Conservation (phyloP, 1,140 invertebrate genomes). For the Macrobrachium rosenbergii region DNA sequence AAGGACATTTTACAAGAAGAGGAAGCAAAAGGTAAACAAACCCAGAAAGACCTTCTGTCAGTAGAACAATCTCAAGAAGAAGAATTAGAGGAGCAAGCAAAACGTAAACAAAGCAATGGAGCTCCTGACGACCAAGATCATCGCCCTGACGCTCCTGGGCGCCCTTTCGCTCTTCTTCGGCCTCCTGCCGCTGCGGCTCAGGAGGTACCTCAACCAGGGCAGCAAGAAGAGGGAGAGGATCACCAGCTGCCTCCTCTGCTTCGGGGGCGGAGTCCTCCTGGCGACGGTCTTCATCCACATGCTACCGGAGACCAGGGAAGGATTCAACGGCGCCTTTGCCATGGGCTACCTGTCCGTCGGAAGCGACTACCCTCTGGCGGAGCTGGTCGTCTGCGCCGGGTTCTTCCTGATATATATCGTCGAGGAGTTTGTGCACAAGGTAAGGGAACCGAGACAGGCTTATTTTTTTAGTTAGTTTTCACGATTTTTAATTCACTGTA, state of each 20-base stretch:
- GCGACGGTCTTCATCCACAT: constrained; percentile 87
- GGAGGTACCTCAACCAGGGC: constrained; percentile 55
- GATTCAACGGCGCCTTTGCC: constrained; percentile 14
- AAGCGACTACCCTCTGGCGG: constrained; percentile 74
- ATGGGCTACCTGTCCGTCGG: constrained; percentile 2
- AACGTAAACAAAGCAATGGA: constrained; percentile 17
- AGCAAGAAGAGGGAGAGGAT: constrained; percentile 57
- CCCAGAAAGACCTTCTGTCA: too few species aligned
- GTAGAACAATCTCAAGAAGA: too few species aligned
- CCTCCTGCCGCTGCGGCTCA: constrained; percentile 77
- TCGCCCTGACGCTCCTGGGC: constrained; percentile 81
- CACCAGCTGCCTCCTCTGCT: constrained; percentile 77
- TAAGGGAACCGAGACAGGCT: background rate
- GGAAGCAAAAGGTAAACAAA: too few species aligned
- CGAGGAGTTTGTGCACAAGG: constrained; percentile 77
- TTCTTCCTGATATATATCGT: constrained; percentile 85
- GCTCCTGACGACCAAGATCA: constrained; percentile 76
- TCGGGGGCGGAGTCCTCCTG: constrained; percentile 87
- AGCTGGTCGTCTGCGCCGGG: constrained; percentile 80
- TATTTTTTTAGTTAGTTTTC: background rate
- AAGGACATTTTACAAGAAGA: too few species aligned
- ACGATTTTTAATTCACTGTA: background rate
- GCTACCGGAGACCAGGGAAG: constrained; percentile 80
- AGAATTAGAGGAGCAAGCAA: too few species aligned
- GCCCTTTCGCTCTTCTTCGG: constrained; percentile 79